Conservation (phyloP, 2,888 invertebrate species). For the Drosophila anomelani region DNA sequence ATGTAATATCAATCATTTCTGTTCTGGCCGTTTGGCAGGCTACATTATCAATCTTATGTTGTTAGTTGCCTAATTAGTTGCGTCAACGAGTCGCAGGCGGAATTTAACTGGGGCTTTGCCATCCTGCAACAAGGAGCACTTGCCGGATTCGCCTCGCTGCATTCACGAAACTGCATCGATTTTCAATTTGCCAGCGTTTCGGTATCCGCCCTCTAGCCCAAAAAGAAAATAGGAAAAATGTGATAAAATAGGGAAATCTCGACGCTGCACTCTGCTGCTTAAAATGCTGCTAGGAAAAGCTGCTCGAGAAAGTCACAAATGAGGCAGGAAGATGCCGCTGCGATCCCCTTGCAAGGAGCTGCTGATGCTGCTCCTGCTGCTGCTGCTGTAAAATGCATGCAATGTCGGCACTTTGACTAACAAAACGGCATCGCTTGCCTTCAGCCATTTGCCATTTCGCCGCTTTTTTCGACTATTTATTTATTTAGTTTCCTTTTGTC, state of each 20-base stretch:
- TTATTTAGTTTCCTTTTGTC: constrained; percentile 47
- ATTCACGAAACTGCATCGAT: constrained; percentile 49
- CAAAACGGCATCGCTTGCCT: constrained; percentile 45
- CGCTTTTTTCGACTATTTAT: constrained; percentile 43
- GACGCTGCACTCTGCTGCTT: constrained; percentile 46
- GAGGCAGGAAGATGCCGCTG: constrained; percentile 51
- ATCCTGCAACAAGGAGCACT: constrained; percentile 29
- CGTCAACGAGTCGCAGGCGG: constrained; percentile 48
- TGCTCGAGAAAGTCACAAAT: constrained; percentile 48
- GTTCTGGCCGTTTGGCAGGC: not conserved
- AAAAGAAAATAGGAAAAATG: constrained; percentile 4
- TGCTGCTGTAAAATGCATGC: constrained; percentile 35
- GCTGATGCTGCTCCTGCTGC: constrained; percentile 17
- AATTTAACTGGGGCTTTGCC: constrained; percentile 47
- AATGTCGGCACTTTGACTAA: constrained; percentile 43
- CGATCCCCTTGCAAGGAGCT: constrained; percentile 16
- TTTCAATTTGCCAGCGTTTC: constrained; percentile 55
- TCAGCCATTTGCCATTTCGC: constrained; percentile 40
- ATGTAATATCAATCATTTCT: constrained; percentile 26
- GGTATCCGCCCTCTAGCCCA: constrained; percentile 10
- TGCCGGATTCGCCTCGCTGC: constrained; percentile 33
- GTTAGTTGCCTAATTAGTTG: constrained; percentile 57
- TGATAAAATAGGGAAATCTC: constrained; percentile 48
- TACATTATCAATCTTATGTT: constrained; percentile 43
- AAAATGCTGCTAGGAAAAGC: constrained; percentile 36